These are phyloP conservation scores for Eupithecia abbreviata DNA, from an alignment of 2,888 invertebrate species.

Conservation along the genomic window DNA sequence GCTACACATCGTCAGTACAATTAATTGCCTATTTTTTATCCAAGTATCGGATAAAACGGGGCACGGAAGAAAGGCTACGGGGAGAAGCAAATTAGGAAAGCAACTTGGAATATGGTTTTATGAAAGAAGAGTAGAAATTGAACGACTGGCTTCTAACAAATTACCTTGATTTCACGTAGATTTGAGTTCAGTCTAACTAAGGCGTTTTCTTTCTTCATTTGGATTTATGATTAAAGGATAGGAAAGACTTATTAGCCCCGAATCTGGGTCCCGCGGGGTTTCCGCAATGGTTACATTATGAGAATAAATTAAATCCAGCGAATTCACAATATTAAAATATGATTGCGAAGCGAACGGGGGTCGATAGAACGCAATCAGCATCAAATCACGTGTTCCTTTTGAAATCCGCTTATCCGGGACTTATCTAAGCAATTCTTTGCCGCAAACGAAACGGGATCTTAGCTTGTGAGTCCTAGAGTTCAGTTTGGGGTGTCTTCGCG, in stretches of 20 bases:
- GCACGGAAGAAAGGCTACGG: not conserved
- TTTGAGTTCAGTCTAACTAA: not conserved
- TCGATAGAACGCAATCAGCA: constrained; percentile 73
- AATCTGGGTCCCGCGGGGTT: constrained; percentile 40
- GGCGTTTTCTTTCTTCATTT: not conserved
- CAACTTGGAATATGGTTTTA: not conserved
- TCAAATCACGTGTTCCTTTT: constrained; percentile 80
- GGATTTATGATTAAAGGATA: not conserved
- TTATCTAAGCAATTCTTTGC: constrained; percentile 54
- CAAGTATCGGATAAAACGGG: not conserved
- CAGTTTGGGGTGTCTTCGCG: constrained; percentile 49
- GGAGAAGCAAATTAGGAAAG: not conserved
- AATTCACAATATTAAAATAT: constrained; percentile 80
- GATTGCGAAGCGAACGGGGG: constrained; percentile 60
- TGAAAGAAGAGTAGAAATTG: not conserved
- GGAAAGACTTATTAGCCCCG: not conserved
- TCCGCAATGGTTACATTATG: constrained; percentile 53
- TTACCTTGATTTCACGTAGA: not conserved
- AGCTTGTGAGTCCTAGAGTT: constrained; percentile 47
- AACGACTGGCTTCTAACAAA: not conserved
- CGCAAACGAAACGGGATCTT: constrained; percentile 55
- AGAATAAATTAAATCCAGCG: constrained; percentile 70
- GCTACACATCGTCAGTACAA: not conserved
- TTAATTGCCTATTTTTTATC: not conserved
- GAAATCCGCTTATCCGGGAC: constrained; percentile 77